Percentiles rank a stretch among this genome's conserved stretches.
These are phyloP conservation scores for Bursaphelenchus okinawaensis DNA, from an alignment of 2,888 invertebrate genomes.

Conservation along the genomic window DNA sequence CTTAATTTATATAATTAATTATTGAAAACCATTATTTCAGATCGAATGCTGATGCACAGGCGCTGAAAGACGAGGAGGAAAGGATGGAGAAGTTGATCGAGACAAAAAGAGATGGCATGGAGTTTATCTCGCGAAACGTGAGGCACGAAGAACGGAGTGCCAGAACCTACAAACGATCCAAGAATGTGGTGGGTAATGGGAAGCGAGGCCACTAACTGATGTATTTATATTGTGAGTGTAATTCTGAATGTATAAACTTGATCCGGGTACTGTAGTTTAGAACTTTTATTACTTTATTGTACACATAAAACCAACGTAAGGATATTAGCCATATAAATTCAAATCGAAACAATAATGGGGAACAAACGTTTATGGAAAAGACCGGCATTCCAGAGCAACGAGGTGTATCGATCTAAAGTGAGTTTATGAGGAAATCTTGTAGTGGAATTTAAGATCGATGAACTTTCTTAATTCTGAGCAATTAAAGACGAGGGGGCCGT, in stretches of 20 bases:
- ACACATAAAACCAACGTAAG: no score
- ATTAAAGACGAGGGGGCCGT: constrained; percentile 92
- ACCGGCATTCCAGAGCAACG: no score
- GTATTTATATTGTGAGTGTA: no score
- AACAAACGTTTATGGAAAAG: no score
- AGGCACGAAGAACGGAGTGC: background rate
- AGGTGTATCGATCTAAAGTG: no score
- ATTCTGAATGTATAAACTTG: no score
- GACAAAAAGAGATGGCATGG: background rate
- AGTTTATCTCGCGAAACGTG: background rate
- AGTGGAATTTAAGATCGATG: constrained; percentile 9
- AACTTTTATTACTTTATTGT: no score
- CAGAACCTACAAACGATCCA: background rate
- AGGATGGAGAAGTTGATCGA: background rate
- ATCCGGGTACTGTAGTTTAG: no score
- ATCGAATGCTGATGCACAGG: background rate
- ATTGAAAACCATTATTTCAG: background rate
- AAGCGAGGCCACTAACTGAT: background rate
- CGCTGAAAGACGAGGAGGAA: background rate
- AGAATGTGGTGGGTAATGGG: background rate
- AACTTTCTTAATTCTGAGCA: constrained; percentile 81
- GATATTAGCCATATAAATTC: no score
- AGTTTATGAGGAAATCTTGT: constrained; percentile 2
- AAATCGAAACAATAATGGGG: no score
- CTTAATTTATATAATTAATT: background rate